Evolutionary conservation across 2,113 vertebrate genomes (phyloP).

Genomic region (Mystacornis crossleyi): DNA sequence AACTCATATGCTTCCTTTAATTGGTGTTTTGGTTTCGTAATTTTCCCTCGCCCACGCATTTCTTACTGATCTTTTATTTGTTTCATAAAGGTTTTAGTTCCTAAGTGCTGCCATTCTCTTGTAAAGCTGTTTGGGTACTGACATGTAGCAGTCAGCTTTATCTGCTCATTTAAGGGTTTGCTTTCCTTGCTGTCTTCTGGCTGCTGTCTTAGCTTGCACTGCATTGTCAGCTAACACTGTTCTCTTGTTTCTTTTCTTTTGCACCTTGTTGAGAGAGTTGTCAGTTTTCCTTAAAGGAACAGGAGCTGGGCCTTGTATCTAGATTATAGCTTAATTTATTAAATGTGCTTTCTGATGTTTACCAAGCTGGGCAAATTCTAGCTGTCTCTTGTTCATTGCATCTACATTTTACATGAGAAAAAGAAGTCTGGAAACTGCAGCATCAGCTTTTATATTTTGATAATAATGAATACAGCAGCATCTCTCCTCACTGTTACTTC

Average conservation of each 20-base stretch:
- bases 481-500: background rate
- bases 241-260: background rate
- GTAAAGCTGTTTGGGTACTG: background rate
- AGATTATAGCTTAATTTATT: background rate
- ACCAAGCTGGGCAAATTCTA: background rate
- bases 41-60: background rate
- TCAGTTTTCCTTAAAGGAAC: background rate
- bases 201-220: background rate
- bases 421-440: background rate
- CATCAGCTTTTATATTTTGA: background rate
- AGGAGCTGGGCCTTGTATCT: background rate
- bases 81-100: background rate
- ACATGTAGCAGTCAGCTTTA: background rate
- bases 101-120: background rate
- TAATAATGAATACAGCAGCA: background rate
- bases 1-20: conserved; percentile 52
- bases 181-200: background rate
- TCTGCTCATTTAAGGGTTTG: background rate
- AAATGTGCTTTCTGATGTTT: background rate
- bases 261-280: background rate
- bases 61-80: background rate
- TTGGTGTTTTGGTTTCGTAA: background rate
- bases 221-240: fast-evolving
- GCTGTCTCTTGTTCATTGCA: background rate
- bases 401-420: background rate